These are phyloP conservation scores for Synergus itoensis DNA, from an alignment of 2,888 invertebrate species.

Conservation along the genomic window DNA sequence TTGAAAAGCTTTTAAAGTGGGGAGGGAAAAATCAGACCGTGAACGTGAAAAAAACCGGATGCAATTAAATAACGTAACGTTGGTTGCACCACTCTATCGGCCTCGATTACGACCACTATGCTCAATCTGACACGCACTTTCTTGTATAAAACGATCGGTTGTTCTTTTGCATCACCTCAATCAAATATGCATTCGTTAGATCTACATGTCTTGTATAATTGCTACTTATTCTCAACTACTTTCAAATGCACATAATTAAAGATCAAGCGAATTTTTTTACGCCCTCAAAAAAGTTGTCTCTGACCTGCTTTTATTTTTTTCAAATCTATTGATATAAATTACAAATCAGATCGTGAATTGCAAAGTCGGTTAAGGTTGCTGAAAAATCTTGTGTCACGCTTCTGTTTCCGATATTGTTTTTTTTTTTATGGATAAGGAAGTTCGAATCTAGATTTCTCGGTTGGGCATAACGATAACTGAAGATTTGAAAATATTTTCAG, in stretches of 20 bases:
- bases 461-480: constrained; percentile 23
- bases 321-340: background rate
- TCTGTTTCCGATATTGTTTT: background rate
- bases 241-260: background rate
- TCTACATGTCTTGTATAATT: constrained; percentile 10
- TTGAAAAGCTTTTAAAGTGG: constrained; percentile 23
- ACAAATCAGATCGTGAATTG: background rate
- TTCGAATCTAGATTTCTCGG: background rate
- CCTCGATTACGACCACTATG: constrained; percentile 30
- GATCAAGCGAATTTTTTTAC: background rate
- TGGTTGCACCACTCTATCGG: constrained; percentile 24
- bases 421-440: background rate
- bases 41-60: constrained; percentile 40
- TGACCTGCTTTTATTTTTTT: background rate
- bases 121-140: constrained; percentile 35
- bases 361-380: background rate
- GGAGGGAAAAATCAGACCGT: constrained; percentile 39
- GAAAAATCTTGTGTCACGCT: background rate
- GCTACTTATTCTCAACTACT: constrained; percentile 17
- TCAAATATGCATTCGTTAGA: constrained; percentile 28
- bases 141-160: constrained; percentile 10
- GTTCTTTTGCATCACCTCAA: constrained; percentile 29
- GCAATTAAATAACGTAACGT: constrained; percentile 29
- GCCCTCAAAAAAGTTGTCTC: background rate
- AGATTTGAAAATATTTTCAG: constrained; percentile 42